Evolutionary conservation across 2,888 invertebrate species (phyloP).

Genomic region (Rhimphoctona megacephalus): DNA sequence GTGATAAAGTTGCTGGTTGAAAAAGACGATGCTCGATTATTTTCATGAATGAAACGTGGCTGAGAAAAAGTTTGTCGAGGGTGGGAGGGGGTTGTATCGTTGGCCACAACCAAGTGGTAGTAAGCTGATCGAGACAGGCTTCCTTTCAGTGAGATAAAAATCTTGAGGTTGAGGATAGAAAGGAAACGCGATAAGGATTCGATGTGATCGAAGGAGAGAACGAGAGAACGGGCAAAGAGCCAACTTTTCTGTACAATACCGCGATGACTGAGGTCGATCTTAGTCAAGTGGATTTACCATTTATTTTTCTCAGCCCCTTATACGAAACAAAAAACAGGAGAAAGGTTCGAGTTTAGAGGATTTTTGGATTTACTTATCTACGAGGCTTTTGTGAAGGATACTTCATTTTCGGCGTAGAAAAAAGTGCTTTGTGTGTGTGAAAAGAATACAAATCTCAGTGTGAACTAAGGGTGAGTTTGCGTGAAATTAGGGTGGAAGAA

Average conservation of each 20-base stretch:
- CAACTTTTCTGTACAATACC: conserved; percentile 34
- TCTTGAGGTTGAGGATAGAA: not conserved
- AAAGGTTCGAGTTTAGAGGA: not conserved
- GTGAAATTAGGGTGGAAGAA: not conserved
- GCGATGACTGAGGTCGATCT: conserved; percentile 26
- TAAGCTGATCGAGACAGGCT: conserved; percentile 21
- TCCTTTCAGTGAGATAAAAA: conserved; percentile 25
- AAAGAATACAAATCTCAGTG: not conserved
- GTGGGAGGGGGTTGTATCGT: not conserved
- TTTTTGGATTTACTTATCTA: not conserved
- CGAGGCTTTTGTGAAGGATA: not conserved
- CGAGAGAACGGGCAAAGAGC: not conserved
- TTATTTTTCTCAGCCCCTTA: not conserved
- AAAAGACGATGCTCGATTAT: not conserved
- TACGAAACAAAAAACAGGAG: not conserved
- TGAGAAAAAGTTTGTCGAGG: not conserved
- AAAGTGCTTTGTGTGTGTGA: not conserved
- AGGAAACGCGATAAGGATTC: conserved; percentile 55
- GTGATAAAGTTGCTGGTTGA: not conserved
- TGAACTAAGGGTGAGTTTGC: not conserved
- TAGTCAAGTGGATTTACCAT: conserved; percentile 10
- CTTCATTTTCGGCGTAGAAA: not conserved
- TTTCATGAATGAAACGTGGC: conserved; percentile 29
- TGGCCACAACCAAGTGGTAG: not conserved
- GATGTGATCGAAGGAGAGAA: conserved; percentile 35